These are phyloP conservation scores for Heterodera schachtii DNA, from an alignment of 1,140 invertebrate species.

Conservation along the genomic window DNA sequence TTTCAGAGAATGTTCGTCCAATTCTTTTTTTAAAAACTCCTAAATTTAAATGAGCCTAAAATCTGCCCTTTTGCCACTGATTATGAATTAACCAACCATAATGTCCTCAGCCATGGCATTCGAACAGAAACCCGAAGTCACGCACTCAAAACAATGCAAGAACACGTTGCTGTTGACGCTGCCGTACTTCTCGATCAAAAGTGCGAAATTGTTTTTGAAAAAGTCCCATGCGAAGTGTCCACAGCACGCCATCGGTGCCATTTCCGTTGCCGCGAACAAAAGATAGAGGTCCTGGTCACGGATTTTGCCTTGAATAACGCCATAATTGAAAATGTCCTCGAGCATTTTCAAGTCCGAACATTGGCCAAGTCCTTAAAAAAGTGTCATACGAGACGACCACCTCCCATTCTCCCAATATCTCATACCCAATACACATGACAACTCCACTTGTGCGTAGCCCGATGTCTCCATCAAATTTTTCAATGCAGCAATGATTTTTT, in stretches of 20 bases:
- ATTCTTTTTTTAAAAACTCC: slow-evolving; percentile 34
- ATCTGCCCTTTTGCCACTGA: background rate
- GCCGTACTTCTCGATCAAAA: slow-evolving; percentile 68
- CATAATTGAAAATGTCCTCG: slow-evolving; percentile 44
- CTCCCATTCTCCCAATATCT: background rate
- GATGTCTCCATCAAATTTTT: slow-evolving; percentile 79
- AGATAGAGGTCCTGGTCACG: slow-evolving; percentile 85
- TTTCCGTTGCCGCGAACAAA: slow-evolving; percentile 77
- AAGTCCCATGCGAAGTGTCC: slow-evolving; percentile 85
- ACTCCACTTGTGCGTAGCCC: slow-evolving; percentile 88
- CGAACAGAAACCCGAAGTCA: slow-evolving; percentile 25
- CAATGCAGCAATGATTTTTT: slow-evolving; percentile 77
- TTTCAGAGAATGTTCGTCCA: slow-evolving; percentile 18
- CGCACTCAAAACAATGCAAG: slow-evolving; percentile 51
- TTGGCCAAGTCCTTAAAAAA: slow-evolving; percentile 24
- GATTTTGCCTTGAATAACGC: slow-evolving; percentile 86
- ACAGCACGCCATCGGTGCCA: slow-evolving; percentile 69
- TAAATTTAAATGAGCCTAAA: slow-evolving; percentile 26
- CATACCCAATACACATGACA: slow-evolving; percentile 78
- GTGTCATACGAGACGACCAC: background rate
- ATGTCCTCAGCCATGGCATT: slow-evolving; percentile 34
- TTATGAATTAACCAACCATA: slow-evolving; percentile 3
- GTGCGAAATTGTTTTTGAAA: slow-evolving; percentile 81
- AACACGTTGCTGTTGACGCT: slow-evolving; percentile 54
- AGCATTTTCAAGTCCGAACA: slow-evolving; percentile 24